Conservation (phyloP, 2,888 invertebrate species). For the Lamproptera curius region DNA sequence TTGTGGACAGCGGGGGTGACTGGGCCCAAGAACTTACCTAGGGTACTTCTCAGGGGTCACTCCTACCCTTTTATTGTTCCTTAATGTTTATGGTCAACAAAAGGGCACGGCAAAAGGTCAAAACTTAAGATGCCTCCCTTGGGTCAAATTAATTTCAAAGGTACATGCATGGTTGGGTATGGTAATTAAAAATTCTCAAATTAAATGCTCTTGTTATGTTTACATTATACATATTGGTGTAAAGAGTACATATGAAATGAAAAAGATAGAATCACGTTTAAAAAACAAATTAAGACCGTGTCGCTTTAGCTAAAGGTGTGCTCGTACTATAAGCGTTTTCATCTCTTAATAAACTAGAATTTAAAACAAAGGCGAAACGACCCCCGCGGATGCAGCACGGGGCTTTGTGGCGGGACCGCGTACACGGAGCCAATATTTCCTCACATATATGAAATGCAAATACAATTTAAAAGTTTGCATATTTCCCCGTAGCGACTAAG, state of each 20-base stretch:
- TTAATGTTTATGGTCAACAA: constrained; percentile 73
- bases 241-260: too few relatives aligned
- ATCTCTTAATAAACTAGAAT: constrained; percentile 9
- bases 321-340: constrained; percentile 4
- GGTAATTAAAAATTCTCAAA: too few relatives aligned
- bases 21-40: constrained; percentile 59
- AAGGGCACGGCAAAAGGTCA: constrained; percentile 66
- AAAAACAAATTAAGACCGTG: not conserved
- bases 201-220: too few relatives aligned
- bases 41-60: constrained; percentile 63
- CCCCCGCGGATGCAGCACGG: constrained; percentile 42
- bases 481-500: constrained; percentile 60
- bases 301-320: not conserved
- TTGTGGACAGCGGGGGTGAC: constrained; percentile 66
- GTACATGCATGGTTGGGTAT: not conserved
- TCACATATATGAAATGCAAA: constrained; percentile 71
- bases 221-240: too few relatives aligned
- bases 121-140: constrained; percentile 41
- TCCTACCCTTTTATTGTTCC: constrained; percentile 69
- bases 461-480: constrained; percentile 76
- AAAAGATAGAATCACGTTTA: too few relatives aligned
- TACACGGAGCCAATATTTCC: constrained; percentile 66
- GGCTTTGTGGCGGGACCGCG: constrained; percentile 49
- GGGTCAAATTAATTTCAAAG: constrained; percentile 40
- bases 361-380: constrained; percentile 28